A percentile compares a stretch with the other conserved stretches of the same genome.
phyloP scores from a whole-genome alignment of 92 coral and sea anemone species.

The Desmophyllum pertusum region DNA sequence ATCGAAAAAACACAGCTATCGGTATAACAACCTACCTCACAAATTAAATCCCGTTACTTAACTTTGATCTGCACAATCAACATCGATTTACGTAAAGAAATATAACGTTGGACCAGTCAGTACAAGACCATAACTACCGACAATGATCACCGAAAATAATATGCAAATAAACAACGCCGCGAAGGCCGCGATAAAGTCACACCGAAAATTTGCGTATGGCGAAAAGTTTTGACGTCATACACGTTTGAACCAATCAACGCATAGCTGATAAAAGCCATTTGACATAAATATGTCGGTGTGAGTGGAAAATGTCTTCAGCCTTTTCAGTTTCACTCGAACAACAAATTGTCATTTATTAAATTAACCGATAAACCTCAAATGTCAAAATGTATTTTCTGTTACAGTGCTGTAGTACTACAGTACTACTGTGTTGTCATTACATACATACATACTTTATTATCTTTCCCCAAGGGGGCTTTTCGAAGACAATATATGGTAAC shows the following conservation, averaged over 20 bases:
- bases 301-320: neutral
- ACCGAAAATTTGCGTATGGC: constrained; percentile 8
- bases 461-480: too few species aligned
- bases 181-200: neutral
- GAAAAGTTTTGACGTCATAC: neutral
- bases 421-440: too few species aligned
- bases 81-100: too few species aligned
- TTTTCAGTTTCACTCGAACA: neutral
- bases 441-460: too few species aligned
- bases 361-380: neutral
- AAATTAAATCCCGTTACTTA: too few species aligned
- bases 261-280: neutral
- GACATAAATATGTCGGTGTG: neutral
- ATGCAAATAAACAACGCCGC: neutral
- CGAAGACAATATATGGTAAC: too few species aligned
- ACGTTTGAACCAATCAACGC: neutral
- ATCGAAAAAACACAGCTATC: neutral
- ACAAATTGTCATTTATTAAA: too few species aligned
- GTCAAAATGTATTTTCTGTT: neutral
- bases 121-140: neutral
- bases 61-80: too few species aligned
- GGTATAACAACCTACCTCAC: neutral
- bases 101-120: too few species aligned
- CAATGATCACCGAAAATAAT: neutral
- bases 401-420: too few species aligned